These are phyloP conservation scores for Perccottus glenii DNA, from an alignment of 2,113 vertebrate species.

Conservation along the genomic window DNA sequence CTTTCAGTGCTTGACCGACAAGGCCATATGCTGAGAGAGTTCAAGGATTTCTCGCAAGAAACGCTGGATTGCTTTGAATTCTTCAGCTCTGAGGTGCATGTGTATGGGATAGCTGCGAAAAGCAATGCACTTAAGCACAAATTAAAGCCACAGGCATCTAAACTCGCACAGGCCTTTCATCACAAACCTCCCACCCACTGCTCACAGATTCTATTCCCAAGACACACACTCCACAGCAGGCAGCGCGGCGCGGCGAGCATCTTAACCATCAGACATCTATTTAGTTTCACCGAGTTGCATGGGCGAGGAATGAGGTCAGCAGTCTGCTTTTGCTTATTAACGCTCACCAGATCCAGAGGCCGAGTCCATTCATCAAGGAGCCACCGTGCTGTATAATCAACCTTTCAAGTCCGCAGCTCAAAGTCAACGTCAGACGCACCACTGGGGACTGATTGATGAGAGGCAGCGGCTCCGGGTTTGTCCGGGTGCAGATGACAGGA, in stretches of 20 bases:
- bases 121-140: constrained; percentile 27
- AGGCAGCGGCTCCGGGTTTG: constrained; percentile 7
- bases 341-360: constrained; percentile 5
- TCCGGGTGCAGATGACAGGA: constrained; percentile 7
- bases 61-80: constrained; percentile 48
- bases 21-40: constrained; percentile 28
- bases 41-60: constrained; percentile 41
- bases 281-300: constrained; percentile 18
- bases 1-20: constrained; percentile 31
- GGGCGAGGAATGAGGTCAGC: constrained; percentile 43
- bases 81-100: constrained; percentile 27
- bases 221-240: constrained; percentile 25
- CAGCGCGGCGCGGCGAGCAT: not conserved
- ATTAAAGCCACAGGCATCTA: constrained; percentile 39
- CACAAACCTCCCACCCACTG: constrained; percentile 30
- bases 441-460: constrained; percentile 24
- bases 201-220: constrained; percentile 6
- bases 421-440: constrained; percentile 33
- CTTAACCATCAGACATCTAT: constrained; percentile 36
- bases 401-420: constrained; percentile 19
- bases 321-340: constrained; percentile 48
- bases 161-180: constrained; percentile 43
- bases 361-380: constrained; percentile 36
- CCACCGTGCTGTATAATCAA: constrained; percentile 33
- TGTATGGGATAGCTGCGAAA: constrained; percentile 39